These are phyloP conservation scores for Hyposmocoma kahamanoa DNA, from an alignment of 1,140 invertebrate genomes.

Conservation along the genomic window DNA sequence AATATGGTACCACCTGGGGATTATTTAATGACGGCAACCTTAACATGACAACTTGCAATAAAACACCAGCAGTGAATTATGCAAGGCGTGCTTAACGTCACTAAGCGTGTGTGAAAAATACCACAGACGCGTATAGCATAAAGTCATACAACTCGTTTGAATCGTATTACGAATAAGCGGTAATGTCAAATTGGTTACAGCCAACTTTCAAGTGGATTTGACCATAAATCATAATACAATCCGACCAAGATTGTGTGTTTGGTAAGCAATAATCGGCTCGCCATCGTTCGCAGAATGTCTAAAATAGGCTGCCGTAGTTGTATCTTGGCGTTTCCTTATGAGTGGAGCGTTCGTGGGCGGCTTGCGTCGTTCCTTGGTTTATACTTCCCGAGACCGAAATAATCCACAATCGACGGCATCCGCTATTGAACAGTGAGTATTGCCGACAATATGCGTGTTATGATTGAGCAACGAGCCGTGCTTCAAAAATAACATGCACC, in stretches of 20 bases:
- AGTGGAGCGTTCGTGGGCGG: slow-evolving; percentile 24
- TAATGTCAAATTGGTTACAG: too few relatives aligned
- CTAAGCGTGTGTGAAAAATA: too few relatives aligned
- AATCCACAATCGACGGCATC: slow-evolving; percentile 60
- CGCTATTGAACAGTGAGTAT: slow-evolving; percentile 50
- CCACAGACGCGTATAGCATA: too few relatives aligned
- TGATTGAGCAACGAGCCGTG: slow-evolving; percentile 11
- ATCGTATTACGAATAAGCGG: too few relatives aligned
- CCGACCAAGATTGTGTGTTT: too few relatives aligned
- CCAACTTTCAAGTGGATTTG: too few relatives aligned
- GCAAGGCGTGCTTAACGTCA: slow-evolving; percentile 8
- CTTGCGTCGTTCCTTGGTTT: slow-evolving; percentile 30
- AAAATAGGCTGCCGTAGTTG: slow-evolving; percentile 31
- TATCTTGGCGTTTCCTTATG: slow-evolving; percentile 48
- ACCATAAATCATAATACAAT: too few relatives aligned
- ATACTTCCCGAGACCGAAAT: slow-evolving; percentile 64
- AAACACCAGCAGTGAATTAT: slow-evolving; percentile 14
- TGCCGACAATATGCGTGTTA: slow-evolving; percentile 18
- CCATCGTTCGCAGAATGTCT: slow-evolving; percentile 32
- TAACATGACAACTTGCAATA: slow-evolving; percentile 27
- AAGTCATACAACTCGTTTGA: too few relatives aligned
- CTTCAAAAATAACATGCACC: slow-evolving; percentile 33
- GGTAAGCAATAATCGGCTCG: neutral
- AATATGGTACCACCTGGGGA: slow-evolving; percentile 21
- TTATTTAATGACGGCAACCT: slow-evolving; percentile 27